Evolutionary conservation across 2,113 vertebrate species (phyloP).

Genomic region (Petrocephalus zakoni): DNA sequence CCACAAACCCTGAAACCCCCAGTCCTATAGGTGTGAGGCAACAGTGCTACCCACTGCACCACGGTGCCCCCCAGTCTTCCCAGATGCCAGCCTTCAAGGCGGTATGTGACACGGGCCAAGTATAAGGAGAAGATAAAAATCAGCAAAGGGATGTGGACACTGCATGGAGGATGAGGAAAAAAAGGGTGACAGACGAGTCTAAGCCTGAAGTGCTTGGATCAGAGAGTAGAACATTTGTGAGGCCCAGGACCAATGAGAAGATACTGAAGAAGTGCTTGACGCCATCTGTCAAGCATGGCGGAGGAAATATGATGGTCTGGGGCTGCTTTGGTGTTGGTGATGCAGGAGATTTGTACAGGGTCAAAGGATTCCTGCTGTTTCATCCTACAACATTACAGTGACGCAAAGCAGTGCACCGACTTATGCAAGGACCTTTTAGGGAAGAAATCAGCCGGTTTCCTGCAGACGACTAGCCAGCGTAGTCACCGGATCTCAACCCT

Average conservation of each 20-base stretch:
- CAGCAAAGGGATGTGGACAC: background rate
- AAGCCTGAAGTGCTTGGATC: background rate
- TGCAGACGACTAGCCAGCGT: background rate
- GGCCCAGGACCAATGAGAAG: background rate
- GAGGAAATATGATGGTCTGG: background rate
- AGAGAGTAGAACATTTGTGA: background rate
- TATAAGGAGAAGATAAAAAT: background rate
- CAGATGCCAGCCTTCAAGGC: background rate
- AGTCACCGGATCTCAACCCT: background rate
- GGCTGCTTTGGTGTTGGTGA: background rate
- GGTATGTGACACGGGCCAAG: background rate
- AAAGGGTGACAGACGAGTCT: background rate
- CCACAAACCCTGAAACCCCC: too few species aligned
- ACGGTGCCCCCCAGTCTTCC: background rate
- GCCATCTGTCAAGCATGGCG: background rate
- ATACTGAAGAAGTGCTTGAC: background rate
- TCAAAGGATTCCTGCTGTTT: background rate
- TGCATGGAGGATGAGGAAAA: background rate
- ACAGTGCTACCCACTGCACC: background rate
- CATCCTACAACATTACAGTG: background rate
- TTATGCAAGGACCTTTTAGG: background rate
- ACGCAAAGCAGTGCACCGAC: background rate
- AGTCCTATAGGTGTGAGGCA: background rate
- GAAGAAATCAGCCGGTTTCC: background rate
- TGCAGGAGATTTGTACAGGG: background rate